A percentile compares a stretch with the other conserved stretches of the same genome.
phyloP scores from a whole-genome alignment of 2,888 invertebrate genomes.

The Platynereis dumerilii region DNA sequence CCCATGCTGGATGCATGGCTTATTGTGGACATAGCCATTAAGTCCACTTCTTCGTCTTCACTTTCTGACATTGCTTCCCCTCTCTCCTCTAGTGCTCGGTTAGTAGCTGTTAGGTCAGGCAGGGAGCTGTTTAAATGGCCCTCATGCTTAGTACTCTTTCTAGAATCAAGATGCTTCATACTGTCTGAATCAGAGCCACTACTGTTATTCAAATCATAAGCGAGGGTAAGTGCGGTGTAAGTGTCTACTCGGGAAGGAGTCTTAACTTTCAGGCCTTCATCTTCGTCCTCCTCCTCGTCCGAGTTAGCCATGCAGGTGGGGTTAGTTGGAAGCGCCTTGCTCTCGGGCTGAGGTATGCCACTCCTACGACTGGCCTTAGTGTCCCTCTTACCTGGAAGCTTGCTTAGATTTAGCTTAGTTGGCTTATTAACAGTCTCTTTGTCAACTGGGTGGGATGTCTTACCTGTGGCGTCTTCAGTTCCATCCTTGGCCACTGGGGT shows the following conservation, averaged over 20 bases:
- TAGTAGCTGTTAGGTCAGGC: not conserved
- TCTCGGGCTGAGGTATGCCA: not conserved
- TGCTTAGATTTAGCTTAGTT: not conserved
- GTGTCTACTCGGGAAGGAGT: conserved; percentile 22
- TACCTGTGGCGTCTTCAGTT: not conserved
- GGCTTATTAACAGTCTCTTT: not conserved
- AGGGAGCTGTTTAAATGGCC: no score
- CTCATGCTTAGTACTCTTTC: no score
- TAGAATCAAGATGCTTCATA: not conserved
- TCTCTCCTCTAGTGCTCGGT: conserved; percentile 4
- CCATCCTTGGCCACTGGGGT: not conserved
- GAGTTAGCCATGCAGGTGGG: not conserved
- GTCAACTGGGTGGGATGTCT: not conserved
- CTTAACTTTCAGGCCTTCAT: not conserved
- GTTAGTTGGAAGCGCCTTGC: not conserved
- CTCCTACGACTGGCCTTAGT: not conserved
- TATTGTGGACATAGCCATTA: conserved; percentile 11
- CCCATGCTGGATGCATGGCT: conserved; percentile 32
- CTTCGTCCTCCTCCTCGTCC: conserved; percentile 3
- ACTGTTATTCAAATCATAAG: conserved; percentile 27
- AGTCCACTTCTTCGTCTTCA: conserved; percentile 13
- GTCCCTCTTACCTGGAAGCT: conserved; percentile 1
- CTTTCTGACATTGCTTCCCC: conserved; percentile 21
- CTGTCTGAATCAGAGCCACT: conserved; percentile 18
- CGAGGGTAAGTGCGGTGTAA: conserved; percentile 29